Base-by-base conservation (phyloP, 2,888 invertebrate species). In the Ormyrus nitidulus region DNA sequence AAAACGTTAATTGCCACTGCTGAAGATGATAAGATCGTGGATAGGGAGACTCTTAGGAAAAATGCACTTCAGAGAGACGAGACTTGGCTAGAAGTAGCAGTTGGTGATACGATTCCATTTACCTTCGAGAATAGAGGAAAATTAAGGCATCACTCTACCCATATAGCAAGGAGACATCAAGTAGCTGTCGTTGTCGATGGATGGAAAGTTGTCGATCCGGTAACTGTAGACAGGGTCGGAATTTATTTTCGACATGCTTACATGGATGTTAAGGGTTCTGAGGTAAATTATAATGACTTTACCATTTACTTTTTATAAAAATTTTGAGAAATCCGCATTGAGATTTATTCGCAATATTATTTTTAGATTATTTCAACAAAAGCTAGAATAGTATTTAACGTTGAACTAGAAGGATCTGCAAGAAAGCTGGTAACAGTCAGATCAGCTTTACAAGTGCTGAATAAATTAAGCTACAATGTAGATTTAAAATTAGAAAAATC, bases 151-250 rank as follows among this genome's bases (percentile, higher is more conserved):
- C 92, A 93, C 87, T 95, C 96, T 89, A 95, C 95, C 0, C 96
- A 96, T 89, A 94, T 94, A 87, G 92, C 95, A 84, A 93, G 94
- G 86, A 93, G 96, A 86, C 97, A 98, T 92, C 98, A 98, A 91
- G 93, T 99, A 82, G 94, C 95, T 59, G 95, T 99, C 58, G 93
- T 95, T 74, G 95, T 99, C 44, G 96, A 97, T 84, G 98, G 97
- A 72, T 99, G 98, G 98, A 93, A 95, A 83, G 92, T 93, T 54
- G 94, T 97, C 71, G 94, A 95, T 84, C 97, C 99, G 0, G 96
- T 99, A 13, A 96, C 98, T 8, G 96, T 99, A 0, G 99, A 99
- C 91, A 95, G 96, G 90, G 98, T 99, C 44, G 99, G 99, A 2
- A 94, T 96, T 62, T 99, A 96, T 92, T 99, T 99, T 89, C 91